phyloP scores from a whole-genome alignment of 37 sponge, comb jelly and placozoan genomes.

The Dysidea cf. avara region DNA sequence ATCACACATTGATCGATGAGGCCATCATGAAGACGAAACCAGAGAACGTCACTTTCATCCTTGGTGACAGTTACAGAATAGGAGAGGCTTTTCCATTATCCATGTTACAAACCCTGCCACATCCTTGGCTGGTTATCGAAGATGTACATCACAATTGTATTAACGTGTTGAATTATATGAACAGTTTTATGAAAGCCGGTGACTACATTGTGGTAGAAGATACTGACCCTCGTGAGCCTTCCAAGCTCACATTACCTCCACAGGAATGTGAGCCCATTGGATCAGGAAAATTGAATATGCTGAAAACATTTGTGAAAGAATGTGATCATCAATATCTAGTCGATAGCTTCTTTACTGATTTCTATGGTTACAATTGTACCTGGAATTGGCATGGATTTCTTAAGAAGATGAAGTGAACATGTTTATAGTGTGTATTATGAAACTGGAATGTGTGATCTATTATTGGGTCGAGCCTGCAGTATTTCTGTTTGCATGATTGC shows the following conservation, averaged over 20 bases:
- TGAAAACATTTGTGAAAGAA: slow-evolving; percentile 45
- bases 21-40: slow-evolving; percentile 26
- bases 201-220: slow-evolving; percentile 70
- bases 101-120: slow-evolving; percentile 31
- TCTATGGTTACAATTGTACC: too few relatives aligned
- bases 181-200: slow-evolving; percentile 29
- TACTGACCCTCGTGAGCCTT: slow-evolving; percentile 19
- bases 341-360: slow-evolving; percentile 51
- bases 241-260: not conserved
- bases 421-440: too few relatives aligned
- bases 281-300: not conserved
- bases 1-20: slow-evolving; percentile 24
- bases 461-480: too few relatives aligned
- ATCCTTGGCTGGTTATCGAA: slow-evolving; percentile 54
- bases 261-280: too few relatives aligned
- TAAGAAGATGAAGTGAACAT: slow-evolving; percentile 39
- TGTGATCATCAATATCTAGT: slow-evolving; percentile 30
- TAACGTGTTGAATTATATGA: slow-evolving; percentile 43
- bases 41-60: slow-evolving; percentile 46
- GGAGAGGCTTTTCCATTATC: slow-evolving; percentile 42
- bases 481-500: too few relatives aligned
- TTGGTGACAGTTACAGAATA: slow-evolving; percentile 38
- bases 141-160: slow-evolving; percentile 52
- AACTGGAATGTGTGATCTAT: too few relatives aligned
- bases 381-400: slow-evolving; percentile 55